These are phyloP conservation scores for Cistogaster globosa DNA, from an alignment of 2,888 invertebrate genomes.

Conservation along the genomic window DNA sequence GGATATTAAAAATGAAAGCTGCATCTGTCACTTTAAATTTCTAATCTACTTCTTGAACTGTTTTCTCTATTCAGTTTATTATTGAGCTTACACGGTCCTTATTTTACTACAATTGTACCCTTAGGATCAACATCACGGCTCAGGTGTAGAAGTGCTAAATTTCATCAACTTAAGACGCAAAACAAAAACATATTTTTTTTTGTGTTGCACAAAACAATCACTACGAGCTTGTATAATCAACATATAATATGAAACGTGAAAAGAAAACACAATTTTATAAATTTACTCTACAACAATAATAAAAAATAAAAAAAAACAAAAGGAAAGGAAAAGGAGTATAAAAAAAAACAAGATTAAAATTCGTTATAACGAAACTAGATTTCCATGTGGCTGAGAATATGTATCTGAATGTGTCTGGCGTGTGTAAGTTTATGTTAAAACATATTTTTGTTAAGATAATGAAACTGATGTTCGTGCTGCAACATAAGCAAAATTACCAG, in stretches of 20 bases:
- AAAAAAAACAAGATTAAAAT: constrained; percentile 41
- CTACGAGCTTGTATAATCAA: constrained; percentile 52
- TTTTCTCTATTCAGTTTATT: no score
- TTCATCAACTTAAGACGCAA: constrained; percentile 36
- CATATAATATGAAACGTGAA: constrained; percentile 67
- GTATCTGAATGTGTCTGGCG: neutral
- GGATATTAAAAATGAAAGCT: no score
- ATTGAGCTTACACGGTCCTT: neutral
- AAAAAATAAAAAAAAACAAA: constrained; percentile 23
- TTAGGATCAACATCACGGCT: constrained; percentile 6
- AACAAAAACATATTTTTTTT: constrained; percentile 31
- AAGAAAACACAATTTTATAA: constrained; percentile 62
- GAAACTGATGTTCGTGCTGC: constrained; percentile 57
- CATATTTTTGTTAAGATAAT: constrained; percentile 40
- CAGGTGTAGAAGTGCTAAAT: constrained; percentile 60
- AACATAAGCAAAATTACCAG: constrained; percentile 36
- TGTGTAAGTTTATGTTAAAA: constrained; percentile 16
- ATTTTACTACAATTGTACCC: constrained; percentile 29
- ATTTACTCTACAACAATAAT: neutral
- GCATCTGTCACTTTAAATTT: no score
- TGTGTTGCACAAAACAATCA: constrained; percentile 16
- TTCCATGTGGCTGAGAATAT: constrained; percentile 21
- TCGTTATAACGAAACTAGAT: constrained; percentile 56
- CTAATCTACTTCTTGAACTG: no score
- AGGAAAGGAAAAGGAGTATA: constrained; percentile 1